These are phyloP conservation scores for Spinus pinus DNA, from an alignment of 2,797 vertebrate genomes.

Conservation along the genomic window DNA sequence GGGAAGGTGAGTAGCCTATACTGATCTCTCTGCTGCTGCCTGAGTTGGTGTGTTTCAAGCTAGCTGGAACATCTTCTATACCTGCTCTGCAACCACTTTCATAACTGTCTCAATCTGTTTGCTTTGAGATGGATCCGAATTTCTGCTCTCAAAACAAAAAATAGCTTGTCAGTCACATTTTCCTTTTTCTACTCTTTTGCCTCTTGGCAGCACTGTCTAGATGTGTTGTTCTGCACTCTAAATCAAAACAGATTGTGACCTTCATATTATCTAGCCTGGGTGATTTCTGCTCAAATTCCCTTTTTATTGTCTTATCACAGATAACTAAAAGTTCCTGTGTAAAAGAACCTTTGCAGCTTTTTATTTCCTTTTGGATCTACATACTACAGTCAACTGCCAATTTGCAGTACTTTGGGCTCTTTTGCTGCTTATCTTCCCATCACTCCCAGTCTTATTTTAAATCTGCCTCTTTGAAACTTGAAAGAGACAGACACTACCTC, in stretches of 20 bases:
- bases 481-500: background rate
- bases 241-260: background rate
- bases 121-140: background rate
- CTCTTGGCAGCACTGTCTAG: background rate
- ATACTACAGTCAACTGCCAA: background rate
- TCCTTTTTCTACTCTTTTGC: background rate
- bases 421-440: background rate
- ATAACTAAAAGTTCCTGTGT: background rate
- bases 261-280: background rate
- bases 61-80: background rate
- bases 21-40: background rate
- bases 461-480: background rate
- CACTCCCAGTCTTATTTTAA: background rate
- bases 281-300: background rate
- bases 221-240: background rate
- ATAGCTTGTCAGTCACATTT: background rate
- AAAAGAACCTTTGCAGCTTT: background rate
- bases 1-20: background rate
- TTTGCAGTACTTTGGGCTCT: background rate
- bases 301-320: background rate
- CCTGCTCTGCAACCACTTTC: background rate
- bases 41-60: background rate
- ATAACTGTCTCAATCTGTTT: slow-evolving; percentile 8
- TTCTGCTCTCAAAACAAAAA: slow-evolving; percentile 32
- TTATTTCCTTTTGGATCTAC: background rate